phyloP scores from a whole-genome alignment of 2,113 vertebrate genomes.

The Pygathrix nemaeus region DNA sequence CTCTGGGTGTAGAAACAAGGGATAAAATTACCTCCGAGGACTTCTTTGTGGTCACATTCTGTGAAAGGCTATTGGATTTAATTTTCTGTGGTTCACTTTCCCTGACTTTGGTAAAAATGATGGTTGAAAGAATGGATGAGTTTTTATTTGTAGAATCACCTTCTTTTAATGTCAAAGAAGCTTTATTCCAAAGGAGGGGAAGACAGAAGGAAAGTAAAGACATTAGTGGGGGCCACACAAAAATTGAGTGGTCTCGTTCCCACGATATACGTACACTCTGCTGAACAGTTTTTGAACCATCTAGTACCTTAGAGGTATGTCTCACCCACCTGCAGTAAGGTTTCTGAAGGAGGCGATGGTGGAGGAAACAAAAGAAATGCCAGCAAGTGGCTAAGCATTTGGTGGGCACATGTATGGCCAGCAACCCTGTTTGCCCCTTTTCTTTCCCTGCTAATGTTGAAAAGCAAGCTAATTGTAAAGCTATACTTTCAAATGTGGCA shows the following conservation, averaged over 20 bases:
- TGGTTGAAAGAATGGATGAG: background rate
- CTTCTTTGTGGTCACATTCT: background rate
- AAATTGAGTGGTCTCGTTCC: background rate
- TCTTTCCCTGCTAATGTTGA: background rate
- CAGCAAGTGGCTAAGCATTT: fast-evolving
- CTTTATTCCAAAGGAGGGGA: background rate
- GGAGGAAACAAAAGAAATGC: background rate
- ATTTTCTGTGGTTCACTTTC: background rate
- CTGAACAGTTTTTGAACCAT: background rate
- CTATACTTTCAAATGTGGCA: background rate
- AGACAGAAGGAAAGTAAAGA: background rate
- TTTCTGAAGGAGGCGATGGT: background rate
- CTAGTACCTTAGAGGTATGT: fast-evolving
- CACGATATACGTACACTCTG: background rate
- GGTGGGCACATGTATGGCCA: fast-evolving
- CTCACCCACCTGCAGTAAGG: background rate
- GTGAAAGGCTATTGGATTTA: background rate
- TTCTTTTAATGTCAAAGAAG: background rate
- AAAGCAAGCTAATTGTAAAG: background rate
- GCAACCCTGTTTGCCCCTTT: fast-evolving
- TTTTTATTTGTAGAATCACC: background rate
- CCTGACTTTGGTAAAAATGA: background rate
- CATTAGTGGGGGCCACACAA: background rate
- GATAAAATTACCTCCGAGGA: background rate
- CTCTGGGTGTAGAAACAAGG: background rate